Evolutionary conservation across 2,797 vertebrate genomes (phyloP), one percentile per base, ranked within the genome.

Genomic region (Okamejei kenojei): DNA sequence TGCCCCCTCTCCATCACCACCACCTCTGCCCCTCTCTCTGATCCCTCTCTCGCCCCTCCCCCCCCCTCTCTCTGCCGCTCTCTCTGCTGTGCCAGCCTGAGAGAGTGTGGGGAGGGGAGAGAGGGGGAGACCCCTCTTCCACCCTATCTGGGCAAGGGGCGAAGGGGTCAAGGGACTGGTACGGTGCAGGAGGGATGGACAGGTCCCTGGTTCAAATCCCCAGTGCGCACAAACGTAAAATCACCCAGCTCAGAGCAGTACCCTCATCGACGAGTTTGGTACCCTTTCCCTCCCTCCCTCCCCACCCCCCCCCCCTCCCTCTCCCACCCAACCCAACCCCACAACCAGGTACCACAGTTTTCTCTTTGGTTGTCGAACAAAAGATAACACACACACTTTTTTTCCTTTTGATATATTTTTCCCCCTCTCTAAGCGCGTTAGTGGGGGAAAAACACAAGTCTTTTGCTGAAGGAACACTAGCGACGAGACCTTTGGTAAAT

Each of bases 331-430:
- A 32, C 78, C 79, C 19, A 19, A 1, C 6, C 81, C 81, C 26
- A 86, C 82, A 86, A 63, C 82, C 58, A 86, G 58, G 58, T 86
- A 86, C 82, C 82, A 86, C 82, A 63, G 58, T 79, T 35, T 32
- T 19, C 13, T 86, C 82, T 86, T 86, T 86, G 82, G 82, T 86
- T 63, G 80, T 54, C 23, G 8, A 63, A 45, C 45, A 63, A 13
- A 11, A 86, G 26, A 63, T 38, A 38, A 2, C 32, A 29, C 29
- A 13, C 9, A 45, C 45, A 45, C 45, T n/a, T 45, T 45, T 45
- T 86, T 63, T 63, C 7, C n/a, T 86, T 86, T 61, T 5, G 17
- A n/a, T 63, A n/a, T 86, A 29, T 32, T 13, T 32, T 6, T 38
- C 19, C 15, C 17, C 80, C n/a, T 38, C 38, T 38, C 38, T 38